phyloP scores from a whole-genome alignment of 1,140 invertebrate species.

The Zophobas atratus region DNA sequence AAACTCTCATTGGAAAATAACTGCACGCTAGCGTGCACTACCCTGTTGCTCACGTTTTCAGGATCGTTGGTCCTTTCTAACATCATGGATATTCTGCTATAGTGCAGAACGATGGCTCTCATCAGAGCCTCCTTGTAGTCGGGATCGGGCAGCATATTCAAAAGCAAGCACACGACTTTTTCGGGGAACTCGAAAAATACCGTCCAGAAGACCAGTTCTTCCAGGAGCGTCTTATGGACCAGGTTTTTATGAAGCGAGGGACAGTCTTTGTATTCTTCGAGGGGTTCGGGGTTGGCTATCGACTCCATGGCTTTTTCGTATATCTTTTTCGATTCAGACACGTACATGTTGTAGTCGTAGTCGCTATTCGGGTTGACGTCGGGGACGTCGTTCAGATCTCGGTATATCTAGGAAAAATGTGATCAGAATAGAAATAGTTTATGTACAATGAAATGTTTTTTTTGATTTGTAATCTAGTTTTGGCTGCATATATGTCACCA shows the following conservation, averaged over 20 bases:
- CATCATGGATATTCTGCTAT: constrained; percentile 93
- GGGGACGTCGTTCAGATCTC: constrained; percentile 74
- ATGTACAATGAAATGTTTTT: too few species aligned
- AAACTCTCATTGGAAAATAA: constrained; percentile 95
- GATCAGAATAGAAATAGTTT: constrained; percentile 4
- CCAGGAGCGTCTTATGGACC: constrained; percentile 90
- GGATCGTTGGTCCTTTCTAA: constrained; percentile 89
- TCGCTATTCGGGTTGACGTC: constrained; percentile 67
- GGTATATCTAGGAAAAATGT: constrained; percentile 71
- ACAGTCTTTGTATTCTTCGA: constrained; percentile 84
- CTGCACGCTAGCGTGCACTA: constrained; percentile 97
- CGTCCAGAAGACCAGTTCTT: constrained; percentile 98
- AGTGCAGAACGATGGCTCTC: constrained; percentile 95
- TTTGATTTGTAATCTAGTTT: too few species aligned
- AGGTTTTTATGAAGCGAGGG: constrained; percentile 86
- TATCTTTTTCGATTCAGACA: constrained; percentile 80
- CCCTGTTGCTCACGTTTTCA: constrained; percentile 93
- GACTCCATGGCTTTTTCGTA: constrained; percentile 86
- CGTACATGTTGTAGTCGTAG: constrained; percentile 81
- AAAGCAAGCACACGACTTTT: constrained; percentile 94
- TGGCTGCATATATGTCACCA: too few species aligned
- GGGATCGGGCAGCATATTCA: constrained; percentile 96
- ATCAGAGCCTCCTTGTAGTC: constrained; percentile 97
- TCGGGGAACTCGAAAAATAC: constrained; percentile 98
- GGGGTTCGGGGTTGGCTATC: constrained; percentile 86